phyloP scores from a whole-genome alignment of 1,140 invertebrate genomes.

The Onthophagus taurus region DNA sequence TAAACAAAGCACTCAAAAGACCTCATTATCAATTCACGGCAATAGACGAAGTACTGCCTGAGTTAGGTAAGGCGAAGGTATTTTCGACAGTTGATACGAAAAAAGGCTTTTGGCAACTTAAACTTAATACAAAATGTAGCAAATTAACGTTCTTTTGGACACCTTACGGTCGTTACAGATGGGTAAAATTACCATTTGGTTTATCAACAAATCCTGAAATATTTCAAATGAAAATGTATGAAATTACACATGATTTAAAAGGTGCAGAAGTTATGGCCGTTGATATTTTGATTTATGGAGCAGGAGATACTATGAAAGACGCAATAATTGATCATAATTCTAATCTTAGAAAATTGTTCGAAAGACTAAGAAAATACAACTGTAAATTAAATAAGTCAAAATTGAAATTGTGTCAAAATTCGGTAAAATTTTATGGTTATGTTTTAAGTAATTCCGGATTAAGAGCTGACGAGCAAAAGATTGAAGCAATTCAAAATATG shows the following conservation, averaged over 20 bases:
- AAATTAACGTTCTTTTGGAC: no score
- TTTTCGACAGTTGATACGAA: not conserved
- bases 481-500: no score
- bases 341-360: no score
- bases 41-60: constrained; percentile 32
- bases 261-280: not conserved
- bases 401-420: no score
- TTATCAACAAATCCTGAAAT: not conserved
- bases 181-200: not conserved
- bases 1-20: constrained; percentile 39
- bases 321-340: no score
- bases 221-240: constrained; percentile 5
- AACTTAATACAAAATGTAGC: not conserved
- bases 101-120: constrained; percentile 3
- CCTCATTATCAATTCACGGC: constrained; percentile 35
- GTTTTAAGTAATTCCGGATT: no score
- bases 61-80: constrained; percentile 11
- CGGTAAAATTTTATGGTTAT: no score
- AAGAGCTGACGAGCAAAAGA: no score
- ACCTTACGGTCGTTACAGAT: no score
- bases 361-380: no score
- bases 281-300: constrained; percentile 6
- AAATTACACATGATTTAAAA: not conserved
- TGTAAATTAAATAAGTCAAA: no score
- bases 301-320: no score